Base-by-base conservation (phyloP, 1,140 invertebrate genomes). In the Forficula auricularia region DNA sequence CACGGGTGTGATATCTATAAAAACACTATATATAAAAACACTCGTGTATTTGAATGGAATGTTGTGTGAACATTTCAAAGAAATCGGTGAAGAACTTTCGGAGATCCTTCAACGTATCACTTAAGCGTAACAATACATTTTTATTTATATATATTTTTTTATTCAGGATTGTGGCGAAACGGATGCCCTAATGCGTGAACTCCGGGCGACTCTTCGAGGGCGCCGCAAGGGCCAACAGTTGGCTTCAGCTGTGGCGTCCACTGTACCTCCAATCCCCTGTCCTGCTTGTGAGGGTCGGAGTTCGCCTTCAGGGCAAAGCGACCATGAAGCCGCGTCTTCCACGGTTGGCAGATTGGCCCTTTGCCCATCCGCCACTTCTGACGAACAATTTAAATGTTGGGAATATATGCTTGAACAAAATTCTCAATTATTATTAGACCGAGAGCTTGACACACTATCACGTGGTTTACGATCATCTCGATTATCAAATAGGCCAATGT, bases 391-490 rank as follows among this genome's bases (percentile, higher is more conserved):
- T 53, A 81, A 85, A 49, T 87, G 83, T 52, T 90, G 85, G 85
- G 85, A 90, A 51, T 90, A 88, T 52, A 88, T 89, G 81, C 57
- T 90, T 14, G 85, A 88, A 54, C 82, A 88, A 59, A 90, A 90
- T 52, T 86, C 84, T 0, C 84, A 88, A 53, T 59, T 88, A 46
- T 52, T 90, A 0, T 89, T 88, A 49, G 82, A 87, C 58, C 85
- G 86, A 54, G 84, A 88, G 59, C 57, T 88, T 34, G 83, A 88
- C 54, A 85, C 82, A 9, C 58, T 89, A 14, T 77, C 77, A 0
- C 53, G 74, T 50, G 70, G 69, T 1, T 70, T 72, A 38, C 43
- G 56, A 2, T 53, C 59, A 7, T 51, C 63, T 1, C 60, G 62
- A 35, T 58, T 62, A 22, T 44, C 38, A 32, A 52, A 53, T 15